Conservation (phyloP, 2,113 vertebrate species). For the Phalacrocorax pelagicus region DNA sequence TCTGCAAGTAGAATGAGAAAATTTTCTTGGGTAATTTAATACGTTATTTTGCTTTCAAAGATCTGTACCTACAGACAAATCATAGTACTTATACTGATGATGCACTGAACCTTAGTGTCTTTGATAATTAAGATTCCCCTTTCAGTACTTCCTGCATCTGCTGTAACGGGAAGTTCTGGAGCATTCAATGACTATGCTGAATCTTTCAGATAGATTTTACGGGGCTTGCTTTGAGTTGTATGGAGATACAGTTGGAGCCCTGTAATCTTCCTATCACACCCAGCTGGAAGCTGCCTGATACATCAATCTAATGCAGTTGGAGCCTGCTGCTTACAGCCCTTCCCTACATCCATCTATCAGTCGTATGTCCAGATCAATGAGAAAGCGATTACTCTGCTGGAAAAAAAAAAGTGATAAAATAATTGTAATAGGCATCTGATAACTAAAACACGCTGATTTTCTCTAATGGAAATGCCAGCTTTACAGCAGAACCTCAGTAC, state of each 20-base stretch:
- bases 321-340: conserved; percentile 26
- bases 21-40: background rate
- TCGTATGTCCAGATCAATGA: conserved; percentile 40
- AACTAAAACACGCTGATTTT: background rate
- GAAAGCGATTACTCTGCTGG: background rate
- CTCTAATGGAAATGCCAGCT: conserved; percentile 5
- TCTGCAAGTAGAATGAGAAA: background rate
- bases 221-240: background rate
- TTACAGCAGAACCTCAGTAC: background rate
- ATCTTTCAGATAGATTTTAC: background rate
- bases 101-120: background rate
- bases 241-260: conserved; percentile 15
- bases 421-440: conserved; percentile 24
- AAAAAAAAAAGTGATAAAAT: conserved; percentile 13
- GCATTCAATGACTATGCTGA: background rate
- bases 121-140: background rate
- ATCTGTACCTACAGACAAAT: background rate
- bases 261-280: conserved; percentile 56
- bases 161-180: background rate
- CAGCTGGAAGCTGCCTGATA: conserved; percentile 53
- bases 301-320: conserved; percentile 25
- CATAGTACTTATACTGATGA: fast-evolving
- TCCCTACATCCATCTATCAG: background rate
- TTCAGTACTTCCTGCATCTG: background rate
- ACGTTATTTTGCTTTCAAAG: background rate